phyloP scores from a whole-genome alignment of 2,888 invertebrate species.

The Amiota minor region DNA sequence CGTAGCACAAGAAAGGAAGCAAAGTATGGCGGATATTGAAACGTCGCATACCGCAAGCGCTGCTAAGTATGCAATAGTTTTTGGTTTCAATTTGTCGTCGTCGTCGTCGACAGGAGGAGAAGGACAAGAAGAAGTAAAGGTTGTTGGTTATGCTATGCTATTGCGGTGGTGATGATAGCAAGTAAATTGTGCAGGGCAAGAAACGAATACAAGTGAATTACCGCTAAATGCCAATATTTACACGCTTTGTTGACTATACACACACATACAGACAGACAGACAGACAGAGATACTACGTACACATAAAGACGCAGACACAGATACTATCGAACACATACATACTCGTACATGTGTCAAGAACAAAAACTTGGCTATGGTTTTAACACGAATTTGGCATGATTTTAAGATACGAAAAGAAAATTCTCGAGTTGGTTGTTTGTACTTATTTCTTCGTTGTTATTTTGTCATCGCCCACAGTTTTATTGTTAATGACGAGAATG shows the following conservation, averaged over 20 bases:
- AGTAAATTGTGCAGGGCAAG: background rate
- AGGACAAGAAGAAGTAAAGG: background rate
- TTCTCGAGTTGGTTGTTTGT: too few species aligned
- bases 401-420: background rate
- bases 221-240: constrained; percentile 56
- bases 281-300: background rate
- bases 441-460: too few species aligned
- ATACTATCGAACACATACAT: background rate
- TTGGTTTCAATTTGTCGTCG: constrained; percentile 1
- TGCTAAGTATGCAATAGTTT: constrained; percentile 23
- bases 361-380: background rate
- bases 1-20: constrained; percentile 36
- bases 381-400: constrained; percentile 6
- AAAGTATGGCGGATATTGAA: constrained; percentile 12
- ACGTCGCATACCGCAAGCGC: constrained; percentile 41
- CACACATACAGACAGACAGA: background rate
- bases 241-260: constrained; percentile 44
- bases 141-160: background rate
- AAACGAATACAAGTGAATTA: background rate
- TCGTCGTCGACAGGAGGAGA: background rate
- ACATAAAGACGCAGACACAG: background rate
- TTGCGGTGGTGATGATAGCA: too few species aligned
- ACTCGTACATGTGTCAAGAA: background rate
- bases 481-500: background rate
- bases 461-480: too few species aligned